phyloP scores from a whole-genome alignment of 2,113 vertebrate genomes.

The Pseudopipra pipra region DNA sequence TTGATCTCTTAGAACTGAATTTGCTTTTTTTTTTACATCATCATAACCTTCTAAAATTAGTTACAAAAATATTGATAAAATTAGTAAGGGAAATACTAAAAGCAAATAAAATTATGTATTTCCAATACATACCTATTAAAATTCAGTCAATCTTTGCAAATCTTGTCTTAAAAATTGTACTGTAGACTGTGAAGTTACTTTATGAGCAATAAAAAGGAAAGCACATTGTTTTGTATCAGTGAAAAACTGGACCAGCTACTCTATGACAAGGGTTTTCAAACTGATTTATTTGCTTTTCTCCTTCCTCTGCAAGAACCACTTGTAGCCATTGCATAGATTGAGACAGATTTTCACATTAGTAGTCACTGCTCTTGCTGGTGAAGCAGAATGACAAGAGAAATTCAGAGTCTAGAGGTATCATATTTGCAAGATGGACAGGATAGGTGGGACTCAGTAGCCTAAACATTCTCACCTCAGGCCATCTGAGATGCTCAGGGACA shows the following conservation, averaged over 20 bases:
- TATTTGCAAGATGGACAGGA: background rate
- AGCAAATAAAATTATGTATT: background rate
- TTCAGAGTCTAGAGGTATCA: background rate
- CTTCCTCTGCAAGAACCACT: background rate
- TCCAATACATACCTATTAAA: background rate
- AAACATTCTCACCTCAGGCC: background rate
- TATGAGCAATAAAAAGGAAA: background rate
- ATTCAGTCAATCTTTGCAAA: background rate
- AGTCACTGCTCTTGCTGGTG: background rate
- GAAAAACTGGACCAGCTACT: background rate
- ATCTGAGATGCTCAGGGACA: background rate
- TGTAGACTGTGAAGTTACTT: background rate
- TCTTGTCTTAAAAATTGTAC: background rate
- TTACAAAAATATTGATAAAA: background rate
- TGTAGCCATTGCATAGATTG: background rate
- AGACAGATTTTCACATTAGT: background rate
- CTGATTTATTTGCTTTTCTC: background rate
- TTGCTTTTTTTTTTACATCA: background rate
- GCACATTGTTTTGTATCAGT: background rate
- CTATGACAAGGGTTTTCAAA: background rate
- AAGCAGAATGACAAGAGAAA: background rate
- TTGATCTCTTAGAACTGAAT: background rate
- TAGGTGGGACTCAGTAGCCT: background rate
- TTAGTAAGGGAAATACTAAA: background rate
- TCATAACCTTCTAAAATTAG: background rate